Evolutionary conservation across 2,797 vertebrate genomes (phyloP).

Genomic region (Gadopsis bispinosus): DNA sequence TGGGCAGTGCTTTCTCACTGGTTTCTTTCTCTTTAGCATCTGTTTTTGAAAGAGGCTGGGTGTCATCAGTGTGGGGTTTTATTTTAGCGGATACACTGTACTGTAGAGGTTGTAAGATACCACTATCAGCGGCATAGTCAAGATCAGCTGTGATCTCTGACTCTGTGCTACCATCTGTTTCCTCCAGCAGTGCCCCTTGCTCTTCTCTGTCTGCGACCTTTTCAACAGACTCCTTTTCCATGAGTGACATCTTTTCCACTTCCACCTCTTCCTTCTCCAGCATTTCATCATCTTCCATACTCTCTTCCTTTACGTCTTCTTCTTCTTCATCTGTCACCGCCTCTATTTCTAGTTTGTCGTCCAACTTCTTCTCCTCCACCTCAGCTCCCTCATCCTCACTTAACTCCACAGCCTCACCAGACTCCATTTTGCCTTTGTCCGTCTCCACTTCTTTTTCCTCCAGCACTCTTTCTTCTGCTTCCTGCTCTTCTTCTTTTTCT

Average conservation of each 20-base stretch:
- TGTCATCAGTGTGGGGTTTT: conserved; percentile 27
- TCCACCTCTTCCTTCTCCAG: conserved; percentile 31
- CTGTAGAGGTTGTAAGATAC: conserved; percentile 54
- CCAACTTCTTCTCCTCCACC: conserved; percentile 25
- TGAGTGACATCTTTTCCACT: conserved; percentile 17
- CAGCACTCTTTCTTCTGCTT: conserved; percentile 56
- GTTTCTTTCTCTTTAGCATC: conserved; percentile 42
- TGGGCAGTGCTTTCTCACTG: conserved; percentile 47
- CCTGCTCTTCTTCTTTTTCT: conserved; percentile 68
- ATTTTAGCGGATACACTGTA: conserved; percentile 28
- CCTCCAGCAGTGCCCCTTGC: conserved; percentile 47
- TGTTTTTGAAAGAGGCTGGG: conserved; percentile 26
- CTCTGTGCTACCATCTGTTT: conserved; percentile 78
- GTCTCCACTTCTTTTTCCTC: conserved; percentile 33
- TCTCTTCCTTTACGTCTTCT: conserved; percentile 29
- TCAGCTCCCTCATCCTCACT: conserved; percentile 31
- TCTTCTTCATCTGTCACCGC: conserved; percentile 24
- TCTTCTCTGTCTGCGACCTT: conserved; percentile 16
- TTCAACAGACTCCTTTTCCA: conserved; percentile 24
- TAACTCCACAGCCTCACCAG: conserved; percentile 23
- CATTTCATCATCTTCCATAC: conserved; percentile 26
- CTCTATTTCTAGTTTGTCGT: conserved; percentile 15
- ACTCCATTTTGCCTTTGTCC: conserved; percentile 12
- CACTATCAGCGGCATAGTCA: conserved; percentile 75
- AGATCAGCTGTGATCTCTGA: conserved; percentile 76